Evolutionary conservation across 92 coral and sea anemone species (phyloP), one percentile per base, ranked within the genome.

Genomic region (Zoanthus gigantus): DNA sequence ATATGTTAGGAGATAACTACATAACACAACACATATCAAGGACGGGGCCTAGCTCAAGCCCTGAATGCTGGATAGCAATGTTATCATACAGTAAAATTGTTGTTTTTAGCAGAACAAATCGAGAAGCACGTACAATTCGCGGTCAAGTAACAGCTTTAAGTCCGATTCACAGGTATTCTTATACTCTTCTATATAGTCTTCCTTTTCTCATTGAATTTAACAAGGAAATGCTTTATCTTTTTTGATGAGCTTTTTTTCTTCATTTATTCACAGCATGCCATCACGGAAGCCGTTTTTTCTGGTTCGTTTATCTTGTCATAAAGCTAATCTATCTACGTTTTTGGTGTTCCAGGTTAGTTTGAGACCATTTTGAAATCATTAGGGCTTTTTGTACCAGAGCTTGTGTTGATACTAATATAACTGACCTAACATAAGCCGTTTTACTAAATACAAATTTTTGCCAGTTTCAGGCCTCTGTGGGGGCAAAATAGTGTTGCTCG

Each of bases 311-410:
- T 58, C 29, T 10, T 60, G 72, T 34, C 84, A 71, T 34, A 72
- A 79, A 34, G 61, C 84, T n/a, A 10, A 47, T 58, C 34, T 79
- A 44, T 60, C 84, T 31, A 45, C 54, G 17, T 79, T 72, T 6
- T 8, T 79, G 18, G 84, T 79, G 53, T 79, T 79, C 31, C 84
- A 79, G 84, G 84, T 79, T 17, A 0, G 84, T 79, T 63, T 18
- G 9, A 50, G 56, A 7, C 56, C 56, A 7, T 37, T 50, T 50
- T 50, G 56, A 50, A 50, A 4, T 50, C 69, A 63, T 23, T 17
- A 58, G 13, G 60, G 18, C 65, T 18, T 58, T 58, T 4, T 58
- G 4, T 6, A 2, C 16, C 7, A 11, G n/a, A 2, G 65, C 60
- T 54, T 37, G 4, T 37, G 42, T 37, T 37, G 42, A 37, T 37